Base-by-base conservation (phyloP, 2,888 invertebrate genomes). In the Sinelater perroti region DNA sequence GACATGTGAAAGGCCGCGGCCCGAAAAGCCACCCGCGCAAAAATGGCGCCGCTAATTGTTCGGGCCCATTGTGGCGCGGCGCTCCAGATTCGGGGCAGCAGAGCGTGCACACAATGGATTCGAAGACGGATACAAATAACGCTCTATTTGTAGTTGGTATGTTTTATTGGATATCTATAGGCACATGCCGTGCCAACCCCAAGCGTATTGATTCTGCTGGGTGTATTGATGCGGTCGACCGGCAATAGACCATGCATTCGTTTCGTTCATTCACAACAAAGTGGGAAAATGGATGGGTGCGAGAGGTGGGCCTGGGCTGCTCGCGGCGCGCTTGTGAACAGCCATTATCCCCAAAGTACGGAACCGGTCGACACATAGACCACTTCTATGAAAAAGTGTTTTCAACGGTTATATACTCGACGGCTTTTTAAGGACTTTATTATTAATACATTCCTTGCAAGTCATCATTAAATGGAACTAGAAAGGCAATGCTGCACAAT, bases 181-280 rank as follows among this genome's bases (percentile, higher is more conserved):
- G 56, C 65, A 65, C 65, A 65, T 56, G 66, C 63, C 63, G 65
- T 66, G 61, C 65, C 66, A 60, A 63, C 61, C 64, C 65, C 60
- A 61, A 57, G 57, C 56, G 56, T 65, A 65, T 65, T 58, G 66
- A 63, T 65, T 65, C 60, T 40, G 60, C 47, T 59, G 56, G 53
- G 28, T 46, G 21, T 60, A 62, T 62, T 60, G 56, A 59, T 63
- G 65, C 59, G 65, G 63, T 62, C 56, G 59, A 46, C 61, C 61
- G 45, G 42, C 60, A 58, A 61, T 62, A 51, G 31, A 60, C 54
- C 54, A 21, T 46, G 36, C 45, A 31, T 20, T 38, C 38, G 21
- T 7, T 20, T 38, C 38, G 21, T 7, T 40, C 40, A 5, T 1
- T 40, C 40, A 40, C 24, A 40, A 40, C 40, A 40, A 24, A 24